Evolutionary conservation across 1,140 invertebrate genomes (phyloP).

Genomic region (Aphelinus certus): DNA sequence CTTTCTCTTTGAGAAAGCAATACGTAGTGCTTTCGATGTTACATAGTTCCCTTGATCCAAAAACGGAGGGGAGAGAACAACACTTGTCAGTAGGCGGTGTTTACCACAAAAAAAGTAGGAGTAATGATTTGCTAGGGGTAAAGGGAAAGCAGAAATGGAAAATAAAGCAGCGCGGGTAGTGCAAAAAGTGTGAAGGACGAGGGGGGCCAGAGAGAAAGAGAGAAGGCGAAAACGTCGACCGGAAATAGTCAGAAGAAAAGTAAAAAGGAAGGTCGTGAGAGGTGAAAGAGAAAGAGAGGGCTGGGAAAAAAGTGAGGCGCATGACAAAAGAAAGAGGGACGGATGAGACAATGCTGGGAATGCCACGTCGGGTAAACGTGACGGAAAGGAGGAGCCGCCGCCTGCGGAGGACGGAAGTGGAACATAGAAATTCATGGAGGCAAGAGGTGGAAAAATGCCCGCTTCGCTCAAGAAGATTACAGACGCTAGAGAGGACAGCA

Average conservation of each 20-base stretch:
- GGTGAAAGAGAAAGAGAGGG: not conserved
- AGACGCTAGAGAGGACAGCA: conserved; percentile 9
- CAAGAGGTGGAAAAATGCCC: conserved; percentile 49
- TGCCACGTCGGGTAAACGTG: conserved; percentile 40
- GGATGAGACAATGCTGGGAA: conserved; percentile 26
- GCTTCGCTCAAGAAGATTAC: conserved; percentile 50
- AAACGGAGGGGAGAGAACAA: not conserved
- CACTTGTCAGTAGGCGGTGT: conserved; percentile 4
- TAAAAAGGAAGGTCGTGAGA: not conserved
- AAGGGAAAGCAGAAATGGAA: conserved; percentile 3
- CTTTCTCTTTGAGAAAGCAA: too few relatives aligned
- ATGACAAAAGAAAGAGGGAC: conserved; percentile 12
- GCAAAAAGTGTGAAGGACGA: conserved; percentile 1
- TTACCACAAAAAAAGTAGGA: conserved; percentile 16
- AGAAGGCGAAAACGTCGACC: not conserved
- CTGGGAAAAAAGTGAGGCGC: not conserved
- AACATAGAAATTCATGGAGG: conserved; percentile 49
- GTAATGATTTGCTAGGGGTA: conserved; percentile 7
- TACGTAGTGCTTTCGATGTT: too few relatives aligned
- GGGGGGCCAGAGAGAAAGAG: not conserved
- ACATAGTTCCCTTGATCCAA: too few relatives aligned
- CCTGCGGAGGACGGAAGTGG: conserved; percentile 39
- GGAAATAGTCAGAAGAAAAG: conserved; percentile 1
- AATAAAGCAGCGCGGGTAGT: not conserved
- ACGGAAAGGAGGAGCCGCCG: conserved; percentile 19